phyloP scores from a whole-genome alignment of 2,888 invertebrate genomes.

The Zaprionus bogoriensis region DNA sequence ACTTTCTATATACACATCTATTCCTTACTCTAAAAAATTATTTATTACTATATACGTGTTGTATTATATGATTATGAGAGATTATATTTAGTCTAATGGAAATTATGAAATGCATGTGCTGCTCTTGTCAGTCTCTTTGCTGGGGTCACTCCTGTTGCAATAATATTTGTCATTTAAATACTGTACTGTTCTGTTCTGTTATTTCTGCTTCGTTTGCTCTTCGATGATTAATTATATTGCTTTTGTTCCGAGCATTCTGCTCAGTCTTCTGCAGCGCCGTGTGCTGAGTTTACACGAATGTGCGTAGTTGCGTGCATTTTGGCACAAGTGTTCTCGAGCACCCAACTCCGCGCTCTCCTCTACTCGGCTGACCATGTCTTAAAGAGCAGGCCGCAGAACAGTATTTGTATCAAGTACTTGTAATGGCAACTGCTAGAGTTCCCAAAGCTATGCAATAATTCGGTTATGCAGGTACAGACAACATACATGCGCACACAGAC shows the following conservation, averaged over 20 bases:
- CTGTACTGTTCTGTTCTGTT: constrained; percentile 33
- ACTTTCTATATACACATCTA: too few species aligned
- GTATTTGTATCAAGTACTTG: constrained; percentile 36
- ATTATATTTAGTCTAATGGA: neutral
- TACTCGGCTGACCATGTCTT: constrained; percentile 6
- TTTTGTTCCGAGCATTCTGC: constrained; percentile 60
- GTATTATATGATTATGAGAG: neutral
- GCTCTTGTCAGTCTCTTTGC: neutral
- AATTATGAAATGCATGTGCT: neutral
- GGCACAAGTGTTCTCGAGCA: constrained; percentile 11
- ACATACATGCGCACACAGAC: constrained; percentile 7
- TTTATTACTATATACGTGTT: too few species aligned
- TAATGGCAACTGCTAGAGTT: constrained; percentile 61
- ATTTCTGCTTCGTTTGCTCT: constrained; percentile 67
- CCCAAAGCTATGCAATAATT: constrained; percentile 61
- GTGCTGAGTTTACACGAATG: neutral
- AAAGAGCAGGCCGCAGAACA: constrained; percentile 26
- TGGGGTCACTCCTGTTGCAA: constrained; percentile 31
- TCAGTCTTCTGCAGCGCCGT: constrained; percentile 37
- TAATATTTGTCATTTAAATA: constrained; percentile 44
- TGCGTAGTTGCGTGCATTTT: constrained; percentile 6
- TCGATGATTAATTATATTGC: constrained; percentile 74
- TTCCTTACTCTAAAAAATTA: too few species aligned
- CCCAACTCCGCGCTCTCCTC: constrained; percentile 3
- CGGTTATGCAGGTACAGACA: constrained; percentile 29